These are phyloP conservation scores for Paratilapia polleni DNA, from an alignment of 2,113 vertebrate genomes.

Conservation along the genomic window DNA sequence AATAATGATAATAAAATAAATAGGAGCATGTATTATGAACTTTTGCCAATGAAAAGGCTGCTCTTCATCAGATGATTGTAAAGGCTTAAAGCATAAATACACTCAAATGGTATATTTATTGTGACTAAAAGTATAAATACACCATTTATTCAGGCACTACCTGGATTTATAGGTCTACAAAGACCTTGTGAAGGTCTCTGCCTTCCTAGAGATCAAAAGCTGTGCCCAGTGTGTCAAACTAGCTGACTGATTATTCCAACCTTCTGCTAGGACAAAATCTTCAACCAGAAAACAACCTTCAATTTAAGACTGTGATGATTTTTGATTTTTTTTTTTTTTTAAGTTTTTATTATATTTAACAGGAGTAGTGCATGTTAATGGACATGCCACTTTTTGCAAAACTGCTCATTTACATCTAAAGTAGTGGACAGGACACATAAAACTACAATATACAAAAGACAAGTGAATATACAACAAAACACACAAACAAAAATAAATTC, in stretches of 20 bases:
- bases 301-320: neutral
- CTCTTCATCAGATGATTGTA: neutral
- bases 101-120: neutral
- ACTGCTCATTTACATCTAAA: too few relatives aligned
- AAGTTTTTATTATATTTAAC: too few relatives aligned
- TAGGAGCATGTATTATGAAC: neutral
- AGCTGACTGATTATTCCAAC: neutral
- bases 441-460: too few relatives aligned
- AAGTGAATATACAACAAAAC: neutral
- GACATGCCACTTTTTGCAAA: too few relatives aligned
- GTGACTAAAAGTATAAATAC: neutral
- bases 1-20: too few relatives aligned
- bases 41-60: neutral
- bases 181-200: neutral
- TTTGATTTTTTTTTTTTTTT: too few relatives aligned
- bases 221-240: neutral
- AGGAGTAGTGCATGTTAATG: too few relatives aligned
- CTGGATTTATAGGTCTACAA: conserved; percentile 1
- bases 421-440: too few relatives aligned
- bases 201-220: neutral
- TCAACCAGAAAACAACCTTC: neutral
- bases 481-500: neutral
- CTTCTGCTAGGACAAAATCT: neutral
- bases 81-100: neutral
- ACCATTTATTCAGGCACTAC: neutral